A percentile compares a stretch with the other conserved stretches of the same genome.
Conservation (phyloP, 2,888 invertebrate species). For the Druceiella hillmani region DNA sequence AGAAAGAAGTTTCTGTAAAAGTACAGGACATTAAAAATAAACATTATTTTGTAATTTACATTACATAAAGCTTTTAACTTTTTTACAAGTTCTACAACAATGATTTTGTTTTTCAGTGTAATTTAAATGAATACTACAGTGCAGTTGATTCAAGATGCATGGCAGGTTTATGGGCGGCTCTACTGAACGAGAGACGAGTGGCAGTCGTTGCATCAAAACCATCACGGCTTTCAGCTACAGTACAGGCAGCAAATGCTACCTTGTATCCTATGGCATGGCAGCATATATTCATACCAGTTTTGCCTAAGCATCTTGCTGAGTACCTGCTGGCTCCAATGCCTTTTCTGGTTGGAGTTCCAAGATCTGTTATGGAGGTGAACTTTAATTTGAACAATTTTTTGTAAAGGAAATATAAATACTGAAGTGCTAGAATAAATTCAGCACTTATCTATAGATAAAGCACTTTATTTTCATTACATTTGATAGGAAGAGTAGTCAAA, state of each 20-base stretch:
- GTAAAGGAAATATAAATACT: slow-evolving; percentile 9
- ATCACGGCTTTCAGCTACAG: slow-evolving; percentile 85
- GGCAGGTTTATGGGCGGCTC: slow-evolving; percentile 92
- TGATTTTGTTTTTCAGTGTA: slow-evolving; percentile 62
- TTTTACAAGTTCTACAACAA: neutral
- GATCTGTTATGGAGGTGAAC: slow-evolving; percentile 70
- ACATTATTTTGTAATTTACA: too few relatives aligned
- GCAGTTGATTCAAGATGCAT: slow-evolving; percentile 93
- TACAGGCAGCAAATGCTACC: slow-evolving; percentile 90
- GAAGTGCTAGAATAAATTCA: slow-evolving; percentile 11
- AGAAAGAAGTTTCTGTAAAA: too few relatives aligned
- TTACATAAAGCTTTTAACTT: slow-evolving; percentile 2
- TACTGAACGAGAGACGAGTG: slow-evolving; percentile 90
- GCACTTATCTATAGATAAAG: neutral
- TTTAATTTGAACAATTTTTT: slow-evolving; percentile 10
- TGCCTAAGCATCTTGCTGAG: slow-evolving; percentile 85
- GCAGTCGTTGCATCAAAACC: slow-evolving; percentile 88
- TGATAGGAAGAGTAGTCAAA: neutral
- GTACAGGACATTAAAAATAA: too few relatives aligned
- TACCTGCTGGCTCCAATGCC: slow-evolving; percentile 96
- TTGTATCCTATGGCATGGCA: slow-evolving; percentile 99
- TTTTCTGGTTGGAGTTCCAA: slow-evolving; percentile 92
- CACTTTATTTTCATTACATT: neutral
- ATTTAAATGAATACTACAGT: slow-evolving; percentile 95
- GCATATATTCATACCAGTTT: slow-evolving; percentile 94